Conservation (phyloP, 2,113 vertebrate species). For the Caretta caretta region DNA sequence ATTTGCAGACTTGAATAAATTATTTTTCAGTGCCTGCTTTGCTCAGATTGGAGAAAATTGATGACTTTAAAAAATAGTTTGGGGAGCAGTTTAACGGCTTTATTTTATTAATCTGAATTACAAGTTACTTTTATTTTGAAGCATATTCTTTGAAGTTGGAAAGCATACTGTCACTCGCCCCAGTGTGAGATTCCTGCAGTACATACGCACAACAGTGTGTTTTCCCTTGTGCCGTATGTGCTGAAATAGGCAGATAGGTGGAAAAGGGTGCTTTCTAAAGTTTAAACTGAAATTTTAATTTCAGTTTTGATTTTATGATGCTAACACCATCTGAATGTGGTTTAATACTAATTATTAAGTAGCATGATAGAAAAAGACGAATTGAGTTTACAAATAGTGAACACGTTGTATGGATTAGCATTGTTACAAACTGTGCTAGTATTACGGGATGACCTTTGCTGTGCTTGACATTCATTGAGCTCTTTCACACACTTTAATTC, state of each 20-base stretch:
- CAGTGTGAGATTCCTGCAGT: neutral
- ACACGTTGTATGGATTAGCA: neutral
- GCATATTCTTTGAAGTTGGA: neutral
- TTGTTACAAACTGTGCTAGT: neutral
- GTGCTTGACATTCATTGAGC: neutral
- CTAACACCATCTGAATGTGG: neutral
- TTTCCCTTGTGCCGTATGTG: neutral
- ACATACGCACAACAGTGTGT: rapidly evolving
- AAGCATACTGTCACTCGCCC: neutral
- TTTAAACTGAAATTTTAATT: neutral
- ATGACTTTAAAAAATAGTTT: neutral
- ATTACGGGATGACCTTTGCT: neutral
- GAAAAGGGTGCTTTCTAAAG: neutral
- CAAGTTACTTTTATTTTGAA: neutral
- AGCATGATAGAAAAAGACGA: neutral
- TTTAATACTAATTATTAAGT: neutral
- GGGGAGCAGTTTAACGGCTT: neutral
- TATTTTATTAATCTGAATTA: neutral
- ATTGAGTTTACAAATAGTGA: rapidly evolving
- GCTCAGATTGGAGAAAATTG: neutral
- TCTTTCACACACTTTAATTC: neutral
- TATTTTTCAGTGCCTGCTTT: neutral
- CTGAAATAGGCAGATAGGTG: neutral
- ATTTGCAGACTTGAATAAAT: neutral
- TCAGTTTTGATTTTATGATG: neutral